Percentiles rank a stretch among this genome's conserved stretches.
phyloP scores from a whole-genome alignment of 2,888 invertebrate species.

The Spilosoma lubricipeda region DNA sequence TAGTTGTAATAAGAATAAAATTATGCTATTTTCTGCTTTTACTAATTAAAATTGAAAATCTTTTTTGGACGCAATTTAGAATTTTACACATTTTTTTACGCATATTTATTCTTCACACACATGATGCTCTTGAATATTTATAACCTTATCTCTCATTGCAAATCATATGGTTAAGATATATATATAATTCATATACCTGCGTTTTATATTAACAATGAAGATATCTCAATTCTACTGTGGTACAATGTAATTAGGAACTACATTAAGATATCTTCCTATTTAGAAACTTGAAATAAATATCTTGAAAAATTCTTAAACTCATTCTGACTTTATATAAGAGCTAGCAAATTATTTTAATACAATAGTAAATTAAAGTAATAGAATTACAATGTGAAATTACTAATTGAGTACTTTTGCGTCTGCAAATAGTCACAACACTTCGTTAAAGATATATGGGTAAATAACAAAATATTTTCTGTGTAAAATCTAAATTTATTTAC shows the following conservation, averaged over 20 bases:
- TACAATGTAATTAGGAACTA: not conserved
- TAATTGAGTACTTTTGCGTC: not conserved
- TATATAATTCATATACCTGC: not conserved
- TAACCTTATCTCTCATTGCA: not conserved
- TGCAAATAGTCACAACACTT: not conserved
- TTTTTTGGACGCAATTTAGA: not conserved
- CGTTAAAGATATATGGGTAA: constrained; percentile 14
- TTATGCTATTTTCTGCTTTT: not conserved
- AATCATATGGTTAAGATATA: not conserved
- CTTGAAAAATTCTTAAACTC: not conserved
- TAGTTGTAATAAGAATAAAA: not conserved
- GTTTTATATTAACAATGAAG: not conserved
- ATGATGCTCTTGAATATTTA: not conserved
- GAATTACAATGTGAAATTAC: not conserved
- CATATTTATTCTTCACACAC: not conserved
- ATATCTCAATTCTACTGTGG: not conserved
- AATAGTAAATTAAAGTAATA: not conserved
- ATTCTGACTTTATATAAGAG: not conserved
- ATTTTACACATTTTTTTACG: not conserved
- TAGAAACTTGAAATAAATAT: not conserved
- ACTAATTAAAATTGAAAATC: not conserved
- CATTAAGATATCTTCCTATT: not conserved
- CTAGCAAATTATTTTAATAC: not conserved
- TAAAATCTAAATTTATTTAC: constrained; percentile 80
- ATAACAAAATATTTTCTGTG: constrained; percentile 38